A percentile compares a stretch with the other conserved stretches of the same genome.
Evolutionary conservation across 2,113 vertebrate species (phyloP).

Genomic region (Terrapene triunguis): DNA sequence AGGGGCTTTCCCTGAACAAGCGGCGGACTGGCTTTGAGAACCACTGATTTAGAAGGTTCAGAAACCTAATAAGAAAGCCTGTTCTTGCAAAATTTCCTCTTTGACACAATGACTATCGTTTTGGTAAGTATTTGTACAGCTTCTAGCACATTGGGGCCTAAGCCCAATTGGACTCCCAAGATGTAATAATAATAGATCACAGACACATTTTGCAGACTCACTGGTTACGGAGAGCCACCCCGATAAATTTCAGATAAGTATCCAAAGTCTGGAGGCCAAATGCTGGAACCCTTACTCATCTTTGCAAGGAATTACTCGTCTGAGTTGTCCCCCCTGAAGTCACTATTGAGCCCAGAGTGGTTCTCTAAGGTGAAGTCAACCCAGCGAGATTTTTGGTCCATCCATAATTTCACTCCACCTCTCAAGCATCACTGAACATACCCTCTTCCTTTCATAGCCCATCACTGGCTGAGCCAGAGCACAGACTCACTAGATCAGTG

Average conservation of each 20-base stretch:
- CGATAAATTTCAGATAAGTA: background rate
- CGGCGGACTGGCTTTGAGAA: too few species aligned
- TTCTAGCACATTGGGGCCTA: background rate
- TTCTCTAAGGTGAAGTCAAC: background rate
- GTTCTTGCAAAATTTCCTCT: background rate
- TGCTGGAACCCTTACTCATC: background rate
- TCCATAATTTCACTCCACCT: background rate
- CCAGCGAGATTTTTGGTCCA: background rate
- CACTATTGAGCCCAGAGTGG: background rate
- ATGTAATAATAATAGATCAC: background rate
- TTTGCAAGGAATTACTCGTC: background rate
- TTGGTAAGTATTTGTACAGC: background rate
- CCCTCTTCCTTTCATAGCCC: background rate
- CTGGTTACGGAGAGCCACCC: accelerated
- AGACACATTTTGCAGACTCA: background rate
- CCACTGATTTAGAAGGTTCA: background rate
- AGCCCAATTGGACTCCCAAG: background rate
- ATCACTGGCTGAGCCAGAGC: background rate
- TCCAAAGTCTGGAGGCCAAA: background rate
- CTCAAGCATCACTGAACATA: background rate
- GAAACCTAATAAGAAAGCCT: background rate
- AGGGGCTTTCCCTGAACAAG: too few species aligned
- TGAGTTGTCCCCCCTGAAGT: background rate
- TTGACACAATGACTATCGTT: background rate
- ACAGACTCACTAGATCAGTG: accelerated